Base-by-base conservation (phyloP, 2,113 vertebrate species). In the Plecturocebus donacophilus region DNA sequence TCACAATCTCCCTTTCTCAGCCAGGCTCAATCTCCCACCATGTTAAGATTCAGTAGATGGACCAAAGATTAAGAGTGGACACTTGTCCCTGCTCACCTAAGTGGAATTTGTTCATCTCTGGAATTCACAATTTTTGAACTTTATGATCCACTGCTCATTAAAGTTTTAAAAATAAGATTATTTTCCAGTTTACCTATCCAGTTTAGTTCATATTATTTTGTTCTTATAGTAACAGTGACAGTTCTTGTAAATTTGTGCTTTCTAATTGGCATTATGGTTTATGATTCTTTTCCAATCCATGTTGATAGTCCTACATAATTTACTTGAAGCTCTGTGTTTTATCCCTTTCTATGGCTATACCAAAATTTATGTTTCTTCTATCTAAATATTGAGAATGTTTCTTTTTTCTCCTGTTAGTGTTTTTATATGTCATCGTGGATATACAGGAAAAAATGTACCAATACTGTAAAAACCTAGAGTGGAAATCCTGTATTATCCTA, bases 91-190 rank as follows among this genome's bases (percentile, higher is more conserved):
- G 45, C n/a, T 68, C 58, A 27, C 3, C 13, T 66, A 35, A 10
- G 56, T n/a, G 66, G 82, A 68, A 54, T 11, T 23, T 2, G 6
- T 5, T 19, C n/a, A 27, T 19, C 12, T 77, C 25, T 21, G 38
- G 27, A 40, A 86, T 77, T 40, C 66, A 25, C 8, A 38, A 66
- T 40, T 54, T 75, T 66, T 23, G 40, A 8, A 25, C 2, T 68
- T 68, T 49, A 23, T 16, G 16, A 49, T 75, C 10, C 23, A 0
- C 5, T 3, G 1, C 7, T 42, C 0, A 3, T 49, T 64, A 20
- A 84, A 47, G 11, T n/a, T n/a, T n/a, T n/a, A n/a, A n/a, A n/a
- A n/a, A n/a, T n/a, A n/a, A n/a, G n/a, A n/a, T n/a, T n/a, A n/a
- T n/a, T n/a, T n/a, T n/a, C n/a, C n/a, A n/a, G n/a, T n/a, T n/a